Percentiles rank a stretch among this genome's conserved stretches.
Evolutionary conservation across 2,888 invertebrate species (phyloP).

Genomic region (Pseudoips prasinana): DNA sequence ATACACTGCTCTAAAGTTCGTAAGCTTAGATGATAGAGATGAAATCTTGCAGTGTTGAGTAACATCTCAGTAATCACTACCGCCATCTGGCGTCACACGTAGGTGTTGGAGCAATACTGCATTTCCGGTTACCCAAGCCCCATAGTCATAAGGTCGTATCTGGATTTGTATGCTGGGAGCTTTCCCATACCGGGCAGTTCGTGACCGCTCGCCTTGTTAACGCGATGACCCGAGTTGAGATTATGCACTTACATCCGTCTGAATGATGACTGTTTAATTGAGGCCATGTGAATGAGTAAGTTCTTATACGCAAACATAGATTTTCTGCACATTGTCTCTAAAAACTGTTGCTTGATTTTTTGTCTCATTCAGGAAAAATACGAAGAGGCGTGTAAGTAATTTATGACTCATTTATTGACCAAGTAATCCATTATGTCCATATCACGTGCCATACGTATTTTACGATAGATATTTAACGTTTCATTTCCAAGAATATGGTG

Average conservation of each 20-base stretch:
- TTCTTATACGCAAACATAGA: slow-evolving; percentile 39
- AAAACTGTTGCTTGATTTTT: too few relatives aligned
- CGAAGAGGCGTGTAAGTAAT: too few relatives aligned
- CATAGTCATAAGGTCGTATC: slow-evolving; percentile 59
- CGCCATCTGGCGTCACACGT: slow-evolving; percentile 33
- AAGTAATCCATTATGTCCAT: neutral
- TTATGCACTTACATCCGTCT: slow-evolving; percentile 78
- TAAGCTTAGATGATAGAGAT: neutral
- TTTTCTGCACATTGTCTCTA: slow-evolving; percentile 40
- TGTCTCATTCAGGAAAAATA: too few relatives aligned
- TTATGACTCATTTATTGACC: neutral
- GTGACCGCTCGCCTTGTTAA: slow-evolving; percentile 78
- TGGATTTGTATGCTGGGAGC: slow-evolving; percentile 76
- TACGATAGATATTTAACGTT: too few relatives aligned
- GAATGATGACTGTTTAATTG: slow-evolving; percentile 77
- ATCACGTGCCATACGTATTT: neutral
- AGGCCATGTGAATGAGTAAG: slow-evolving; percentile 49
- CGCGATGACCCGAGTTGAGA: slow-evolving; percentile 72
- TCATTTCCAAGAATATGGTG: too few relatives aligned
- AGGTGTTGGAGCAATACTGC: slow-evolving; percentile 43
- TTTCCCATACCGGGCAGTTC: slow-evolving; percentile 78
- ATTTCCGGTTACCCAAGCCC: slow-evolving; percentile 38
- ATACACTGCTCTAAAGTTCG: too few relatives aligned
- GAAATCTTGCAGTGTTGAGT: slow-evolving; percentile 7
- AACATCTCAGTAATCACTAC: slow-evolving; percentile 25